A percentile compares a stretch with the other conserved stretches of the same genome.
Evolutionary conservation across 2,888 invertebrate genomes (phyloP).

Genomic region (Bedellia somnulentella): DNA sequence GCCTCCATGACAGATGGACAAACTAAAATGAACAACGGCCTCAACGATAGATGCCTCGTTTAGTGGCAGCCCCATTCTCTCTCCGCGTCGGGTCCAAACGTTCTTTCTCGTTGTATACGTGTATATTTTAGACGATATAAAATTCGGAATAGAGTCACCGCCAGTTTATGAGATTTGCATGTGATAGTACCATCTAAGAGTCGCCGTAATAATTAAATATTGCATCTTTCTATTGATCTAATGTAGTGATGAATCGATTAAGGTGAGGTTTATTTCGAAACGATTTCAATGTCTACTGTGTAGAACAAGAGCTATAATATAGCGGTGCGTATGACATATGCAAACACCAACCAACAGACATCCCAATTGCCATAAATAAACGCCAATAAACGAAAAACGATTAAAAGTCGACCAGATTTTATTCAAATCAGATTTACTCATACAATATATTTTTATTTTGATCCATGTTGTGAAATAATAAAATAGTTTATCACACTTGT

Average conservation of each 20-base stretch:
- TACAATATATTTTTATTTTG: too few species aligned
- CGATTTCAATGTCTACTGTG: slow-evolving; percentile 58
- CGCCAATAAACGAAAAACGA: too few species aligned
- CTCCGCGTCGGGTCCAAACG: slow-evolving; percentile 43
- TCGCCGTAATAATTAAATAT: too few species aligned
- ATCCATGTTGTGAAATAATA: slow-evolving; percentile 40
- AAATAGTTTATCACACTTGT: slow-evolving; percentile 22
- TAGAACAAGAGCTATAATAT: slow-evolving; percentile 50
- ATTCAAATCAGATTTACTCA: too few species aligned
- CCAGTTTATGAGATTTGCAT: slow-evolving; percentile 17
- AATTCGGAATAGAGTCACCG: slow-evolving; percentile 50
- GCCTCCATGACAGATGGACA: slow-evolving; percentile 38
- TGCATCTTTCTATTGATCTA: too few species aligned
- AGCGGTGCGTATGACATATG: slow-evolving; percentile 25
- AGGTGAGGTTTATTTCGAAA: slow-evolving; percentile 55
- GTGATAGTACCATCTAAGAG: slow-evolving; percentile 11
- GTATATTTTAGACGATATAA: slow-evolving; percentile 20
- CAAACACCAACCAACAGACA: too few species aligned
- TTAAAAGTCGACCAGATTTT: too few species aligned
- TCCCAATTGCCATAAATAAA: too few species aligned
- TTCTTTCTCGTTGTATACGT: slow-evolving; percentile 44
- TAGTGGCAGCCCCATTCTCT: slow-evolving; percentile 22
- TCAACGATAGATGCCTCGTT: slow-evolving; percentile 67
- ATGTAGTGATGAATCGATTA: slow-evolving; percentile 13
- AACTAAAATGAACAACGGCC: slow-evolving; percentile 52